Base-by-base conservation (phyloP, 2,888 invertebrate genomes). In the Coenonympha glycerion region DNA sequence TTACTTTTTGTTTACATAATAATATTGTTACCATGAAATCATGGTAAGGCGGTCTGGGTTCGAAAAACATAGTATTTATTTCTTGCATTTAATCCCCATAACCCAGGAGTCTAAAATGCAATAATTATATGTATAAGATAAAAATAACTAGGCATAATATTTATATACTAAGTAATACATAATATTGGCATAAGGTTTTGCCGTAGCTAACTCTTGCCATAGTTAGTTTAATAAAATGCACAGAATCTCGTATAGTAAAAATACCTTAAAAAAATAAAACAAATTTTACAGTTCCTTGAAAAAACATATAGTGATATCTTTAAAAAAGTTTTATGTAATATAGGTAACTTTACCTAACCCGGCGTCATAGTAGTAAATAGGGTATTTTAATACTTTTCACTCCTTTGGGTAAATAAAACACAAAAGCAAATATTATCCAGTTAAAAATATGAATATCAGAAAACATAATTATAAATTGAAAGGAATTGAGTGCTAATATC, bases 401-500 rank as follows among this genome's bases (percentile, higher is more conserved):
- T 24, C 2, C 3, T 13, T 11, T 36, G 6, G n/a, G 24, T 15
- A 3, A 22, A 6, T 16, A 11, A 37, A 24, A 39, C 33, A 30
- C 2, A 30, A 21, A 30, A 18, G 6, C 13, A 21, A 6, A 11
- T 2, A 30, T 30, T 6, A 30, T n/a, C n/a, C n/a, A n/a, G n/a
- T n/a, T n/a, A n/a, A n/a, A n/a, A n/a, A n/a, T n/a, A n/a, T n/a
- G n/a, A n/a, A n/a, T 6, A 26, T 9, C 11, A 22, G 6, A 22
- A 9, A n/a, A 22, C 30, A 31, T 45, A 34, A 2, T 4, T 16
- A 11, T 28, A 40, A n/a, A 15, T 21, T 34, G 9, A n/a, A 51
- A 18, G 54, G 54, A 51, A 54, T 51, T 54, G 54, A 54, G 21
- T 22, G 28, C 39, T 48, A 47, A 36, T 51, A 26, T 34, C 22